Evolutionary conservation across 2,888 invertebrate genomes (phyloP).

Genomic region (Sesia bembeciformis): DNA sequence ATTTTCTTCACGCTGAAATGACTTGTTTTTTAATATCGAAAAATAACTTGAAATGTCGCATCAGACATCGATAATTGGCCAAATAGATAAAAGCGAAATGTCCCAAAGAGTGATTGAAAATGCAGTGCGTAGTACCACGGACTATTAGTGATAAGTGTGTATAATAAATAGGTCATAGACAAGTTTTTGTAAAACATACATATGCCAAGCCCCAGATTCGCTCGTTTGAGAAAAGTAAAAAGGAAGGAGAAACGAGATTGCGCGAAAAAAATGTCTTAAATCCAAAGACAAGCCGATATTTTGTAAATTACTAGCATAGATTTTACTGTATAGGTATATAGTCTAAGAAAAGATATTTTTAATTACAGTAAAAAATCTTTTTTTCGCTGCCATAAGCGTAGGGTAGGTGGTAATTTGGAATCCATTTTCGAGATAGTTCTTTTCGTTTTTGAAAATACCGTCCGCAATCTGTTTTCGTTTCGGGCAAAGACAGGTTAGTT

Average conservation of each 20-base stretch:
- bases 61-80: not conserved
- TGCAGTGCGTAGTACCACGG: slow-evolving; percentile 54
- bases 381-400: slow-evolving; percentile 61
- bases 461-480: slow-evolving; percentile 8
- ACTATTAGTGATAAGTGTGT: slow-evolving; percentile 37
- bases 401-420: slow-evolving; percentile 27
- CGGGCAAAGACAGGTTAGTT: not conserved
- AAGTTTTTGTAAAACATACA: slow-evolving; percentile 31
- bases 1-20: not conserved
- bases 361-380: slow-evolving; percentile 35
- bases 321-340: slow-evolving; percentile 33
- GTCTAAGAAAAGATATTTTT: slow-evolving; percentile 58
- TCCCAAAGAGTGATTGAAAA: slow-evolving; percentile 14
- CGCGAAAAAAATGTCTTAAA: slow-evolving; percentile 4
- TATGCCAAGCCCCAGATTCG: not conserved
- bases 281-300: slow-evolving; percentile 18
- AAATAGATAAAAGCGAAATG: slow-evolving; percentile 6
- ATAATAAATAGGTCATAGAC: slow-evolving; percentile 44
- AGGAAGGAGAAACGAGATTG: slow-evolving; percentile 3
- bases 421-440: slow-evolving; percentile 35
- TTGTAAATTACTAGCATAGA: slow-evolving; percentile 62
- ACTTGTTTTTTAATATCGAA: not conserved
- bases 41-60: not conserved
- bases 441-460: slow-evolving; percentile 17
- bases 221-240: no score